phyloP scores from a whole-genome alignment of 2,797 vertebrate species.

The Darevskia nairensis region DNA sequence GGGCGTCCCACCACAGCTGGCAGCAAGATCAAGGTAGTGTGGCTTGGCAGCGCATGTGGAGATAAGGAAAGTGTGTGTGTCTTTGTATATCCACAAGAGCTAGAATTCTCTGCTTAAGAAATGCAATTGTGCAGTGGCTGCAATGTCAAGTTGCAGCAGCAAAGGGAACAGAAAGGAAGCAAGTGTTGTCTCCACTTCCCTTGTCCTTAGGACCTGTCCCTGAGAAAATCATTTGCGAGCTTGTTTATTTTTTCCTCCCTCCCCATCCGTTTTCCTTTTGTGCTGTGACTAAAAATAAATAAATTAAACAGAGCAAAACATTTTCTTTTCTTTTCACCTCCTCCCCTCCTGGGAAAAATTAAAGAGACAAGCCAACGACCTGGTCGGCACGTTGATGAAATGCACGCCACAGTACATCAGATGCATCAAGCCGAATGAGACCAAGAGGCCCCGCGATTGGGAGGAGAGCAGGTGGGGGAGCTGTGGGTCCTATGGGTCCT shows the following conservation, averaged over 20 bases:
- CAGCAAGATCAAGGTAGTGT: slow-evolving; percentile 85
- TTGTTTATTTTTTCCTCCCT: no score
- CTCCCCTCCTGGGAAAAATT: neutral
- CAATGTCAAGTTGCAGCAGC: no score
- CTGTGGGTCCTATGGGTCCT: neutral
- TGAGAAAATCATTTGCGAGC: no score
- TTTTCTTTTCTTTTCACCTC: neutral
- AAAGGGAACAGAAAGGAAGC: no score
- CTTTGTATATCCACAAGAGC: no score
- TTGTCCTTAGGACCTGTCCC: no score
- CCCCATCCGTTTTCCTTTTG: no score
- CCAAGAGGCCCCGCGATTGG: slow-evolving; percentile 85
- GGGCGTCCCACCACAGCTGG: slow-evolving; percentile 84
- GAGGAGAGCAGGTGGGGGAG: slow-evolving; percentile 78
- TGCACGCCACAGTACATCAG: slow-evolving; percentile 89
- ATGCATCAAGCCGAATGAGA: slow-evolving; percentile 89
- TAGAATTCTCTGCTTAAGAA: neutral
- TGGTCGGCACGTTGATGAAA: slow-evolving; percentile 86
- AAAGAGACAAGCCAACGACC: slow-evolving; percentile 87
- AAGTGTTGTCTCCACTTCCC: no score
- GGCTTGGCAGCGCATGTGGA: neutral
- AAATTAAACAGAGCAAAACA: no score
- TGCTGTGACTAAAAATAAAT: no score
- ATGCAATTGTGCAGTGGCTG: neutral
- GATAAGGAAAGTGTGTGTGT: no score